phyloP scores from a whole-genome alignment of 2,888 invertebrate genomes.

The Drosophila gaucha region DNA sequence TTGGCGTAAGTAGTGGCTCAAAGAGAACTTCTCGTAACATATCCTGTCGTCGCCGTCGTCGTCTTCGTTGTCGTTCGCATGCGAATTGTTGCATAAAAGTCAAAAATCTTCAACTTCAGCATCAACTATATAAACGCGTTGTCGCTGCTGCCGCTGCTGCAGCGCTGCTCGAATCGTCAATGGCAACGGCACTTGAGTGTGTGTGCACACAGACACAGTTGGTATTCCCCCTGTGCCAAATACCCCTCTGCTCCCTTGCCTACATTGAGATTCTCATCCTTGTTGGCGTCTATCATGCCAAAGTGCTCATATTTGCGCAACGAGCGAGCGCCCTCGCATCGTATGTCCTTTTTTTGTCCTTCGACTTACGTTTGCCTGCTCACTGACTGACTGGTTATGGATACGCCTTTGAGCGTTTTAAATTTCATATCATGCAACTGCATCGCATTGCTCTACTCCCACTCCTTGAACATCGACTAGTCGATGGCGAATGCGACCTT shows the following conservation, averaged over 20 bases:
- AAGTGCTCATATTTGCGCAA: constrained; percentile 76
- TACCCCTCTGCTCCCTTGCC: constrained; percentile 1
- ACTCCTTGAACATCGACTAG: constrained; percentile 31
- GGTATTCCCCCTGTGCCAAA: constrained; percentile 15
- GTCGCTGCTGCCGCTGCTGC: constrained; percentile 46
- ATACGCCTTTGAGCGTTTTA: constrained; percentile 80
- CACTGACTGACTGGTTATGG: constrained; percentile 69
- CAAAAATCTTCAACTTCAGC: constrained; percentile 78
- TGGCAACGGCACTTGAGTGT: constrained; percentile 73
- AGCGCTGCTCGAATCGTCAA: constrained; percentile 69
- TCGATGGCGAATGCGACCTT: constrained; percentile 33
- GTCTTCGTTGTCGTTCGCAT: constrained; percentile 46
- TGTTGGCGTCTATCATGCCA: constrained; percentile 71
- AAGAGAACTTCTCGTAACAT: constrained; percentile 54
- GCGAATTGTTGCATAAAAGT: constrained; percentile 80
- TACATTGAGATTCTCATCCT: constrained; percentile 44
- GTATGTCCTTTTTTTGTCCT: constrained; percentile 78
- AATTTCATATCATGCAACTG: constrained; percentile 81
- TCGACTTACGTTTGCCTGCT: constrained; percentile 70
- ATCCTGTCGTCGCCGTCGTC: constrained; percentile 46
- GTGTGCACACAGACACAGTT: constrained; percentile 40
- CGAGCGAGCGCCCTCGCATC: constrained; percentile 47
- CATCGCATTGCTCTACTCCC: constrained; percentile 25
- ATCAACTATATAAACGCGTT: constrained; percentile 63
- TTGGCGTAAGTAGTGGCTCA: constrained; percentile 42